Percentiles rank a stretch among this genome's conserved stretches.
These are phyloP conservation scores for Hypothenemus hampei DNA, from an alignment of 1,140 invertebrate genomes.

Conservation along the genomic window DNA sequence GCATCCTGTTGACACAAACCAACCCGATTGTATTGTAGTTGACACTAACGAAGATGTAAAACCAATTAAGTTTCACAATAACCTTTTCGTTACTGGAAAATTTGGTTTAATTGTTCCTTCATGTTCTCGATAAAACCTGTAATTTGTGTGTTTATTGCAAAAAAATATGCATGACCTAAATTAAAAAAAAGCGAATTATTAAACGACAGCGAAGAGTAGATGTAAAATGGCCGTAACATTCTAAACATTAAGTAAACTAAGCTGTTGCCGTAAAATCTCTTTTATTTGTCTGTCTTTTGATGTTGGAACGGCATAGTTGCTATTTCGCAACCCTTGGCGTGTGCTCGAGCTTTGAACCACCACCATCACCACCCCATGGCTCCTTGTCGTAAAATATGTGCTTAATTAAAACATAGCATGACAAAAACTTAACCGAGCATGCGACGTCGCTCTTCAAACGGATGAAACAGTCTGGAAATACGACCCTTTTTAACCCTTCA, in stretches of 20 bases:
- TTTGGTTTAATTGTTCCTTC: no score
- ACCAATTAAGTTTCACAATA: no score
- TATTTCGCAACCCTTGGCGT: conserved; percentile 34
- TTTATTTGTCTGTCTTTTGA: conserved; percentile 28
- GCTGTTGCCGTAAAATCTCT: conserved; percentile 17
- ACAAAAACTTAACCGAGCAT: conserved; percentile 45
- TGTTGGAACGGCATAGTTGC: conserved; percentile 32
- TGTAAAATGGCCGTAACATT: conserved; percentile 8
- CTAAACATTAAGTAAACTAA: conserved; percentile 18
- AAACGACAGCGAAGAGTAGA: conserved; percentile 5
- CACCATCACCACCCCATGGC: no score
- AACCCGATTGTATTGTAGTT: no score
- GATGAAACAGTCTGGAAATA: conserved; percentile 27
- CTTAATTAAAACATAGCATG: conserved; percentile 46
- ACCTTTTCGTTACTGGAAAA: no score
- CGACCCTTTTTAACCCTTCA: conserved; percentile 18
- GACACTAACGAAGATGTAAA: no score
- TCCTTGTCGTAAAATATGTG: conserved; percentile 43
- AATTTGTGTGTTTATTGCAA: no score
- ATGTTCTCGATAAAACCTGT: no score
- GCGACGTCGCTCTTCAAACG: conserved; percentile 41
- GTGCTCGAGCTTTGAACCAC: conserved; percentile 36
- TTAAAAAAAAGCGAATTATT: no score
- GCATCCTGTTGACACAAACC: no score
- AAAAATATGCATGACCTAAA: no score